phyloP scores from a whole-genome alignment of 2,113 vertebrate species.

The Blennius ocellaris region DNA sequence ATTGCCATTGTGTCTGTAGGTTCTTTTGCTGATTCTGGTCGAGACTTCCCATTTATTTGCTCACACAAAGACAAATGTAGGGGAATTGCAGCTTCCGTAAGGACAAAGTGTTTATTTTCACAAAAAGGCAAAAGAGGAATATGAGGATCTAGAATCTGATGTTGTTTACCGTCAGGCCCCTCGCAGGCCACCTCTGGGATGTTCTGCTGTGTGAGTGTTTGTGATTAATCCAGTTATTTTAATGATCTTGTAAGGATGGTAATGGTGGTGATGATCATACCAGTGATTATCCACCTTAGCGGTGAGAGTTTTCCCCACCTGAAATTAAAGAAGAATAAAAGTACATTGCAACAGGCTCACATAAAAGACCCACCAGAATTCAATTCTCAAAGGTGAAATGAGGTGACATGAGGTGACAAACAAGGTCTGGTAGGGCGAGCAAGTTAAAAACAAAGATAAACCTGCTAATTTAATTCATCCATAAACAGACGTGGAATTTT shows the following conservation, averaged over 20 bases:
- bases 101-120: conserved; percentile 16
- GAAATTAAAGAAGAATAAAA: no score
- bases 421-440: not conserved
- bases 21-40: conserved; percentile 23
- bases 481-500: no score
- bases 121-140: conserved; percentile 15
- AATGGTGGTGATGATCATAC: not conserved
- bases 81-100: conserved; percentile 2
- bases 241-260: conserved; percentile 10
- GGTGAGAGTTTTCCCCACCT: not conserved
- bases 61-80: conserved; percentile 5
- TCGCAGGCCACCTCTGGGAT: not conserved
- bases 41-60: conserved; percentile 25
- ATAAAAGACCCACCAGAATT: not conserved
- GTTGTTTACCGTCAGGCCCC: not conserved
- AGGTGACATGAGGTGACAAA: not conserved
- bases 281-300: conserved; percentile 2
- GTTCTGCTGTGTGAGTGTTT: conserved; percentile 17
- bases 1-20: not conserved
- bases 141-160: not conserved
- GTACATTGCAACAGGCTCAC: not conserved
- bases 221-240: conserved; percentile 31
- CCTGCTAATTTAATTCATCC: no score
- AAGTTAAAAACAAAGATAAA: no score
- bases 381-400: not conserved